phyloP scores from a whole-genome alignment of 2,888 invertebrate genomes.

The Tetramorium bicarinatum region DNA sequence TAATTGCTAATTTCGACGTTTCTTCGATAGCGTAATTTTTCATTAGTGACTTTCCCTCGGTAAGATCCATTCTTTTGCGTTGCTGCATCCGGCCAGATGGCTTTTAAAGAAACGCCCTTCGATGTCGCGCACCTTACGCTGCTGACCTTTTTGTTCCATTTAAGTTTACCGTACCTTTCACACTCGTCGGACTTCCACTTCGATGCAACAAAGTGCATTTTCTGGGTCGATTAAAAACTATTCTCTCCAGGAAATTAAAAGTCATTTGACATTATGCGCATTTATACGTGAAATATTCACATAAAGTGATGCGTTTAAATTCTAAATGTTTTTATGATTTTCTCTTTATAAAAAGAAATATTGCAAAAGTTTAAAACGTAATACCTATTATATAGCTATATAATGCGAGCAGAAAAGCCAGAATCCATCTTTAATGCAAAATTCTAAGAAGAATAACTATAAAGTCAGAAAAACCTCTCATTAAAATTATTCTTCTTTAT shows the following conservation, averaged over 20 bases:
- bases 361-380: background rate
- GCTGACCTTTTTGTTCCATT: background rate
- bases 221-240: slow-evolving; percentile 6
- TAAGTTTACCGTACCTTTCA: background rate
- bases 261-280: background rate
- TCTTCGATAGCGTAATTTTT: slow-evolving; percentile 39
- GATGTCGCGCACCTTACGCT: background rate
- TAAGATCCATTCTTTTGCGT: background rate
- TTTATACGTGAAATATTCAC: background rate
- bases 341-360: background rate
- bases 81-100: background rate
- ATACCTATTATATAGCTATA: background rate
- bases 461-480: background rate
- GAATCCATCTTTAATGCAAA: background rate
- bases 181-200: background rate
- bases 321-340: background rate
- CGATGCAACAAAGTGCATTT: background rate
- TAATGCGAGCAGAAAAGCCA: background rate
- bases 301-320: background rate
- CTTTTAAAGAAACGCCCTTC: slow-evolving; percentile 3
- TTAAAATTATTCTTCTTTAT: background rate
- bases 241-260: slow-evolving; percentile 39
- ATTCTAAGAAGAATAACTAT: background rate
- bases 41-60: slow-evolving; percentile 29
- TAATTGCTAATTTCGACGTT: slow-evolving; percentile 46